A percentile compares a stretch with the other conserved stretches of the same genome.
phyloP scores from a whole-genome alignment of 1,140 invertebrate species.

The Trichogramma pretiosum region DNA sequence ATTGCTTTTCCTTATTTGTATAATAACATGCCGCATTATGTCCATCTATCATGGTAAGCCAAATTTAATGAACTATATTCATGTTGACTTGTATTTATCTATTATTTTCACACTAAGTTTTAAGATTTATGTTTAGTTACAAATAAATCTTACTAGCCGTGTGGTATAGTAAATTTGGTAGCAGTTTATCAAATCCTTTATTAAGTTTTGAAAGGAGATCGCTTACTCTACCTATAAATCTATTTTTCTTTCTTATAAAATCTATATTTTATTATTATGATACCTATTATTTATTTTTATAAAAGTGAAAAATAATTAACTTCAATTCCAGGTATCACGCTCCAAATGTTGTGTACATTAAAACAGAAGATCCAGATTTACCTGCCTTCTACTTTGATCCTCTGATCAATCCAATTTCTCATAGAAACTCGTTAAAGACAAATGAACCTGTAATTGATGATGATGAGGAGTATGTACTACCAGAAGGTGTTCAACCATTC shows the following conservation, averaged over 20 bases:
- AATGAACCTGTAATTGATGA: slow-evolving; percentile 83
- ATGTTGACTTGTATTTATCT: slow-evolving; percentile 1
- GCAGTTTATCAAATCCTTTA: slow-evolving; percentile 43
- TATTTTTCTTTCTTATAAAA: not conserved
- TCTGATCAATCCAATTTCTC: slow-evolving; percentile 97
- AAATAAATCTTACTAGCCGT: slow-evolving; percentile 41
- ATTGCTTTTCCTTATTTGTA: slow-evolving; percentile 99
- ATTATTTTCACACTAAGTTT: slow-evolving; percentile 38
- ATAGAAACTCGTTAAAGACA: slow-evolving; percentile 80
- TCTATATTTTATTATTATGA: not conserved
- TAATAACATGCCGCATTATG: slow-evolving; percentile 96
- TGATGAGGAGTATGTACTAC: slow-evolving; percentile 89
- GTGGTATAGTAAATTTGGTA: slow-evolving; percentile 45
- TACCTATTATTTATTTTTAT: not conserved
- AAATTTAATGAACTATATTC: too few species aligned
- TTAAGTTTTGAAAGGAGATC: slow-evolving; percentile 34
- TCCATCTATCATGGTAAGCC: slow-evolving; percentile 86
- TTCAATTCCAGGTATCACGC: slow-evolving; percentile 83
- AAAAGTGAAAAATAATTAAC: slow-evolving; percentile 7
- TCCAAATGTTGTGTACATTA: slow-evolving; percentile 98
- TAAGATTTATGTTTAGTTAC: slow-evolving; percentile 27
- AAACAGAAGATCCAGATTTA: slow-evolving; percentile 99
- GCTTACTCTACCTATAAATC: slow-evolving; percentile 43
- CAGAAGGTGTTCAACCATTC: slow-evolving; percentile 84
- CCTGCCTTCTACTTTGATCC: slow-evolving; percentile 99